Percentiles rank a stretch among this genome's conserved stretches.
Evolutionary conservation across 1,140 invertebrate genomes (phyloP).

Genomic region (Conus betulinus): DNA sequence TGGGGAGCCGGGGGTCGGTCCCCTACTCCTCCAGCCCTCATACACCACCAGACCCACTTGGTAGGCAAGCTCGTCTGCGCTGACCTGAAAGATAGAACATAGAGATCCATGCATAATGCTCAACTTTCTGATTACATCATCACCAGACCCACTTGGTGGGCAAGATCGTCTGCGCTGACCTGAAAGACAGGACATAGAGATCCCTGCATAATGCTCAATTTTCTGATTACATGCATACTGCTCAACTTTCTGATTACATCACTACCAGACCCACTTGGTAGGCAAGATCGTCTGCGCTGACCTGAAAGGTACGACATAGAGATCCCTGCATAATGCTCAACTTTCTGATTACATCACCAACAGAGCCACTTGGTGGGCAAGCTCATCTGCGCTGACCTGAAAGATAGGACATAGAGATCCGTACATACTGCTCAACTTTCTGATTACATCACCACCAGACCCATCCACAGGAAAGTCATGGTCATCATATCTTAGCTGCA

Average conservation of each 20-base stretch:
- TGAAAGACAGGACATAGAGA: conserved; percentile 35
- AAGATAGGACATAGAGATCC: neutral
- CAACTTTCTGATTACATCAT: no score
- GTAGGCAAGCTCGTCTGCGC: conserved; percentile 81
- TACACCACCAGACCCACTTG: conserved; percentile 87
- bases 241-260: no score
- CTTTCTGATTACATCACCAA: conserved; percentile 80
- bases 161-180: conserved; percentile 80
- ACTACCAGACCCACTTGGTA: conserved; percentile 74
- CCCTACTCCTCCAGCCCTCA: conserved; percentile 86
- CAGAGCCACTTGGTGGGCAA: conserved; percentile 86
- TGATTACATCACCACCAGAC: no score
- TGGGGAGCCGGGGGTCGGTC: conserved; percentile 55
- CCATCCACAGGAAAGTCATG: no score
- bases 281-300: conserved; percentile 81
- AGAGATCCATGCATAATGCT: no score
- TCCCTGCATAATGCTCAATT: no score
- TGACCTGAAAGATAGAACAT: conserved; percentile 44
- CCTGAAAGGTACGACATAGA: conserved; percentile 40
- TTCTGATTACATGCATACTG: no score
- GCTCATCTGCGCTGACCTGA: conserved; percentile 77
- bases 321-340: no score
- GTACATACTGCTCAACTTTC: no score
- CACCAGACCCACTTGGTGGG: conserved; percentile 76
- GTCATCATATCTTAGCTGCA: no score